Evolutionary conservation across 1,140 invertebrate genomes (phyloP).

Genomic region (Pararge aegeria): DNA sequence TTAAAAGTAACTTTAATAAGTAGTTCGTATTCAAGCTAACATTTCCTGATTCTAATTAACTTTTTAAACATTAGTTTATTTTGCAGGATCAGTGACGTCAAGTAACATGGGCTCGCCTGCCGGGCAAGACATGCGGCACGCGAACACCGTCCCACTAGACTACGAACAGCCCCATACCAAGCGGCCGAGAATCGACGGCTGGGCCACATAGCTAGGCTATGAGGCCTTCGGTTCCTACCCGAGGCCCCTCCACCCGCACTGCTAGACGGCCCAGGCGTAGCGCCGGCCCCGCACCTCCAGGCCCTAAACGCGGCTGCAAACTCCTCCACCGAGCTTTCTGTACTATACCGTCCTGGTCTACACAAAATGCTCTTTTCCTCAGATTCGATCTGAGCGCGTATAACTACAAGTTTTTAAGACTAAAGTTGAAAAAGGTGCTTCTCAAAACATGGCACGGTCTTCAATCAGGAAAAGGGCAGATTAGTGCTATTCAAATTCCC

Average conservation of each 20-base stretch:
- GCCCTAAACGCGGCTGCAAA: constrained; percentile 24
- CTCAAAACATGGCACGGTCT: constrained; percentile 45
- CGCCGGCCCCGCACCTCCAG: constrained; percentile 26
- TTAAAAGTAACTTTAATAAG: no score
- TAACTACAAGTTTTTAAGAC: constrained; percentile 1
- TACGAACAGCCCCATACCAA: constrained; percentile 91
- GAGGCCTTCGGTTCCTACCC: constrained; percentile 76
- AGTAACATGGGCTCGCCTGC: constrained; percentile 88
- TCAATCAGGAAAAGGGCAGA: constrained; percentile 30
- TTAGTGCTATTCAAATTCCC: constrained; percentile 12
- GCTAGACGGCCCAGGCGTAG: constrained; percentile 46
- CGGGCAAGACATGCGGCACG: constrained; percentile 80
- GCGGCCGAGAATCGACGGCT: constrained; percentile 90
- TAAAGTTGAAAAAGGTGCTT: constrained; percentile 43
- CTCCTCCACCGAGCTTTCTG: constrained; percentile 50
- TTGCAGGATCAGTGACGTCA: constrained; percentile 86
- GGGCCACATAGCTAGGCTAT: constrained; percentile 88
- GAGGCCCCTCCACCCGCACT: constrained; percentile 70
- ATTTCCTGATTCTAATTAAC: neutral
- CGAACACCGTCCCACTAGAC: constrained; percentile 82
- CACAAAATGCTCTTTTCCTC: constrained; percentile 39
- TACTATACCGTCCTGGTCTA: constrained; percentile 48
- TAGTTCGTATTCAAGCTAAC: neutral
- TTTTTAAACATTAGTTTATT: constrained; percentile 10
- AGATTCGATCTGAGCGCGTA: neutral